These are phyloP conservation scores for Hycleus phaleratus DNA, from an alignment of 1,140 invertebrate genomes.

Conservation along the genomic window DNA sequence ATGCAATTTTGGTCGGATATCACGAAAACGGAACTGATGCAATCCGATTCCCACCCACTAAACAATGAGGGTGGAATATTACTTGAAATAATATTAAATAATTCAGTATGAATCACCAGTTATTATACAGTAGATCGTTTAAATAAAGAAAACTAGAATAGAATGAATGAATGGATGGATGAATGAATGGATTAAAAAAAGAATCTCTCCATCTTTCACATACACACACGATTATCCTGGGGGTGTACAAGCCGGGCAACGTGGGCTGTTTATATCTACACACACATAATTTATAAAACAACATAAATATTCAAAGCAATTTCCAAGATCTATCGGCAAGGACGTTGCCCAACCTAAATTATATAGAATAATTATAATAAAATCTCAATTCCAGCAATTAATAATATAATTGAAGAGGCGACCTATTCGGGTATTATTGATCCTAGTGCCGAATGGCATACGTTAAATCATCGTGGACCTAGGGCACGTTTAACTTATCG, in stretches of 20 bases:
- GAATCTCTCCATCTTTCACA: no score
- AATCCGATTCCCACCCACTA: no score
- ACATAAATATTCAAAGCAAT: conserved; percentile 1
- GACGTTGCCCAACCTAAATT: conserved; percentile 1
- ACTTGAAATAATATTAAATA: no score
- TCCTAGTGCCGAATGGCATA: conserved; percentile 84
- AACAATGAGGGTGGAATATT: no score
- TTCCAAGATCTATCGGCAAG: conserved; percentile 11
- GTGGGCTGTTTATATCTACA: conserved; percentile 1
- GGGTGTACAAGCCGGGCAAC: conserved; percentile 5
- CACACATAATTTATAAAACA: no score
- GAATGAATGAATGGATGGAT: not conserved
- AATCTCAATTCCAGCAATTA: conserved; percentile 45
- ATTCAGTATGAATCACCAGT: no score
- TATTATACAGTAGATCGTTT: no score
- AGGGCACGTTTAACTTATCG: conserved; percentile 73
- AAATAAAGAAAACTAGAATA: not conserved
- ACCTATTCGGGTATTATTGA: conserved; percentile 84
- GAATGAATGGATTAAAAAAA: not conserved
- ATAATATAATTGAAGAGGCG: conserved; percentile 75
- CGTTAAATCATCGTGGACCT: conserved; percentile 68
- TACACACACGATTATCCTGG: not conserved
- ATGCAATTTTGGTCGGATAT: no score
- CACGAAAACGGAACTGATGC: no score
- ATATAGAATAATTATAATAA: no score